Conservation (phyloP, 1,140 invertebrate species). For the Drosophila serrata region DNA sequence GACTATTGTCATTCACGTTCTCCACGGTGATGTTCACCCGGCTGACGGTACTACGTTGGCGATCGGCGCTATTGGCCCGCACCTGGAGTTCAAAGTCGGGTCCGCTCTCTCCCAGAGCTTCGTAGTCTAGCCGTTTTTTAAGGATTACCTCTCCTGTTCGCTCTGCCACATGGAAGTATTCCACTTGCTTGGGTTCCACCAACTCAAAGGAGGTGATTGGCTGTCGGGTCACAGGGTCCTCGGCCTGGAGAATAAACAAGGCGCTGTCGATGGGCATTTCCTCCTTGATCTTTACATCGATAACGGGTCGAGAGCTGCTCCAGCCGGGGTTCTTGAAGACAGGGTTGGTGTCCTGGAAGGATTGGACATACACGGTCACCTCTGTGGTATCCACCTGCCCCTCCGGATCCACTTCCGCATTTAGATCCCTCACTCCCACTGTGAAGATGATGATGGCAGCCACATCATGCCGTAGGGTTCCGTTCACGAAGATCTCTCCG, state of each 20-base stretch:
- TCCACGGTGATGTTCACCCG: constrained; percentile 90
- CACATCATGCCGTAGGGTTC: constrained; percentile 91
- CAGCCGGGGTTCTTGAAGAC: constrained; percentile 90
- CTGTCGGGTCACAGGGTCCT: constrained; percentile 90
- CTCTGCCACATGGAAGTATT: constrained; percentile 87
- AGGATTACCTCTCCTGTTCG: constrained; percentile 90
- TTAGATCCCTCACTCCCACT: constrained; percentile 90
- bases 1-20: constrained; percentile 93
- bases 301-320: constrained; percentile 89
- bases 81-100: constrained; percentile 91
- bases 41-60: constrained; percentile 88
- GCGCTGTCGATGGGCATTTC: constrained; percentile 92
- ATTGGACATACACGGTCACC: constrained; percentile 92
- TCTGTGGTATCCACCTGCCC: constrained; percentile 89
- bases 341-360: constrained; percentile 92
- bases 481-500: constrained; percentile 90
- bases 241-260: constrained; percentile 90
- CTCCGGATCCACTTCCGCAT: constrained; percentile 89
- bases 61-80: constrained; percentile 89
- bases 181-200: constrained; percentile 64
- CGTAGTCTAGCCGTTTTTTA: constrained; percentile 91
- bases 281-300: constrained; percentile 90
- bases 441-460: constrained; percentile 92
- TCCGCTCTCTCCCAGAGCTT: constrained; percentile 86
- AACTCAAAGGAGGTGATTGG: constrained; percentile 88